These are phyloP conservation scores for Rhynchomys soricoides DNA, from an alignment of 2,113 vertebrate species.

Conservation along the genomic window DNA sequence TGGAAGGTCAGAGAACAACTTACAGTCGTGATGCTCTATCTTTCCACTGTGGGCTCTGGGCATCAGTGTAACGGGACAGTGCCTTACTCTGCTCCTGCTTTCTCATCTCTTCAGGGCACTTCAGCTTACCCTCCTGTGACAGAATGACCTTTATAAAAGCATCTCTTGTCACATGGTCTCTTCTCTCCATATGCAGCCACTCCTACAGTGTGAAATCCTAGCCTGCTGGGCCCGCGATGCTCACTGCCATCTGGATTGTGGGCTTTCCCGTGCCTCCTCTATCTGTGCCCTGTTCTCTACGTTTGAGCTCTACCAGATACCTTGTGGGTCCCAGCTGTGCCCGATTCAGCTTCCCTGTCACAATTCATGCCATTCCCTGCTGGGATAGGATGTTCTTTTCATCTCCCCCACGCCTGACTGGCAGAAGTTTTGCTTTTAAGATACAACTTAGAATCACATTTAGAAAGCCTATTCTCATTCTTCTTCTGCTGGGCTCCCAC, in stretches of 20 bases:
- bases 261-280: neutral
- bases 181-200: neutral
- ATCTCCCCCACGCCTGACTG: neutral
- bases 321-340: neutral
- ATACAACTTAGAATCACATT: neutral
- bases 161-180: neutral
- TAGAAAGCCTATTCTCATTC: neutral
- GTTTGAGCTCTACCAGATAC: neutral
- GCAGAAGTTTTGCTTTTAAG: neutral
- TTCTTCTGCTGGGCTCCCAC: neutral
- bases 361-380: no score
- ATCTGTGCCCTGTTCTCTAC: neutral
- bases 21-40: neutral
- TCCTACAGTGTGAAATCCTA: fast-evolving
- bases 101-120: neutral
- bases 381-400: neutral
- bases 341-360: neutral
- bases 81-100: neutral
- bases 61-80: neutral
- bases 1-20: neutral
- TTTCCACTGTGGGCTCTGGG: neutral
- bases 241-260: neutral
- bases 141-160: neutral
- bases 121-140: neutral
- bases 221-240: neutral